Conservation (phyloP, 1,140 invertebrate species). For the Drosophila kikkawai region DNA sequence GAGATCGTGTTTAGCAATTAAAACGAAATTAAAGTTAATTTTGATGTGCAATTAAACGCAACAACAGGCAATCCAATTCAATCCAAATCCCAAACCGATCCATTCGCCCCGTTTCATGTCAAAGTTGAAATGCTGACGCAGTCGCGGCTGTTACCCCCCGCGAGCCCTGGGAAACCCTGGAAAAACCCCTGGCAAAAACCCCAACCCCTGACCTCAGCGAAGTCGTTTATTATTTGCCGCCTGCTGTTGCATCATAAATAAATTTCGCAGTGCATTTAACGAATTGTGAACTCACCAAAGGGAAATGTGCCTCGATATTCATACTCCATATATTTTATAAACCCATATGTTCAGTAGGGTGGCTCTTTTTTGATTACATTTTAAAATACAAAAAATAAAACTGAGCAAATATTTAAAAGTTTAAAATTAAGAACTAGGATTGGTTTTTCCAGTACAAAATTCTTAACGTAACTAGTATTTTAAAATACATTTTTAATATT, state of each 20-base stretch:
- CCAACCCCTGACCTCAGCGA: constrained; percentile 34
- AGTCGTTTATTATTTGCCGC: constrained; percentile 76
- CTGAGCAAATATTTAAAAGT: background rate
- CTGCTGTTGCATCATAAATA: constrained; percentile 73
- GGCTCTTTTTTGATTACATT: background rate
- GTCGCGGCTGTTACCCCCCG: constrained; percentile 17
- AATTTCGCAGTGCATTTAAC: constrained; percentile 82
- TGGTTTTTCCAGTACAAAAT: too few species aligned
- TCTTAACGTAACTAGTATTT: too few species aligned
- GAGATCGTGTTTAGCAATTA: constrained; percentile 72
- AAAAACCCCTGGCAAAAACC: background rate
- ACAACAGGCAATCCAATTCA: background rate
- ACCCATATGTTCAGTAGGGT: constrained; percentile 10
- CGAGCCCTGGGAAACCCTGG: background rate
- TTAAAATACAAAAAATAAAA: background rate
- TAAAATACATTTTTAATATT: too few species aligned
- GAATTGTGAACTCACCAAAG: constrained; percentile 63
- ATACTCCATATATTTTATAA: constrained; percentile 21
- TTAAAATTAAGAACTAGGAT: background rate
- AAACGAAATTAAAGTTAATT: constrained; percentile 75
- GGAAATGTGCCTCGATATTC: constrained; percentile 44
- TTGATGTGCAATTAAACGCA: constrained; percentile 75
- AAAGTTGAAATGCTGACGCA: constrained; percentile 53
- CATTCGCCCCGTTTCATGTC: constrained; percentile 14
- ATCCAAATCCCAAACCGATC: background rate